Evolutionary conservation across 1,140 invertebrate genomes (phyloP).

Genomic region (Drosophila dunni): DNA sequence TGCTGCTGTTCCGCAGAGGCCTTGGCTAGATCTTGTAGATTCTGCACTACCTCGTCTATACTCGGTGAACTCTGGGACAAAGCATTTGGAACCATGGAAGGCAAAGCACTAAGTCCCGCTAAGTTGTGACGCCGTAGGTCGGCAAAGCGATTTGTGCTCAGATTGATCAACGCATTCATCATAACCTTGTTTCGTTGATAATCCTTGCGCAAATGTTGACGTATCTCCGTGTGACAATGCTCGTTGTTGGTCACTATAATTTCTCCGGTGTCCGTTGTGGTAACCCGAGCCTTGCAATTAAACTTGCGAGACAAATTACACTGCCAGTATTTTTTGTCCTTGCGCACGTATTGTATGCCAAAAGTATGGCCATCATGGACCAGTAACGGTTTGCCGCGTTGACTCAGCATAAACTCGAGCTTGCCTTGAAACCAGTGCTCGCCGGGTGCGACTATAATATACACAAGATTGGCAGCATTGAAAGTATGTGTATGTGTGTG

Average conservation of each 20-base stretch:
- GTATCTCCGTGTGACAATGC: slow-evolving; percentile 84
- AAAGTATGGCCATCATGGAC: slow-evolving; percentile 84
- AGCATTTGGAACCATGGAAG: slow-evolving; percentile 49
- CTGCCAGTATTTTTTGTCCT: slow-evolving; percentile 85
- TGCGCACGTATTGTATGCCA: slow-evolving; percentile 84
- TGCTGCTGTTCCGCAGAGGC: slow-evolving; percentile 62
- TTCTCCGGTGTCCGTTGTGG: slow-evolving; percentile 84
- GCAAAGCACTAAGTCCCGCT: slow-evolving; percentile 34
- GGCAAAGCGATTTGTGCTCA: slow-evolving; percentile 62
- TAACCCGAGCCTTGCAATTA: slow-evolving; percentile 84
- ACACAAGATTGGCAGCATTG: slow-evolving; percentile 67
- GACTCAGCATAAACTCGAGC: slow-evolving; percentile 84
- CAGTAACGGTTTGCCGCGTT: slow-evolving; percentile 83
- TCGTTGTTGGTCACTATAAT: slow-evolving; percentile 84
- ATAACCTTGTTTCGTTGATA: slow-evolving; percentile 84
- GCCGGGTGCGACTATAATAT: slow-evolving; percentile 83
- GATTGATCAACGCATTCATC: slow-evolving; percentile 81
- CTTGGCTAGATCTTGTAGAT: slow-evolving; percentile 73
- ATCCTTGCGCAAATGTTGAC: slow-evolving; percentile 83
- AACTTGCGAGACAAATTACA: slow-evolving; percentile 84
- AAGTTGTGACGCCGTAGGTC: slow-evolving; percentile 63
- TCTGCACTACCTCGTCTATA: slow-evolving; percentile 71
- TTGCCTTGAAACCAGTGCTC: slow-evolving; percentile 84
- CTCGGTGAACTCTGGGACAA: slow-evolving; percentile 56
- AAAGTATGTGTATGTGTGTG: slow-evolving; percentile 29